Evolutionary conservation across 2,113 vertebrate species (phyloP).

Genomic region (Ibidorhyncha struthersii): DNA sequence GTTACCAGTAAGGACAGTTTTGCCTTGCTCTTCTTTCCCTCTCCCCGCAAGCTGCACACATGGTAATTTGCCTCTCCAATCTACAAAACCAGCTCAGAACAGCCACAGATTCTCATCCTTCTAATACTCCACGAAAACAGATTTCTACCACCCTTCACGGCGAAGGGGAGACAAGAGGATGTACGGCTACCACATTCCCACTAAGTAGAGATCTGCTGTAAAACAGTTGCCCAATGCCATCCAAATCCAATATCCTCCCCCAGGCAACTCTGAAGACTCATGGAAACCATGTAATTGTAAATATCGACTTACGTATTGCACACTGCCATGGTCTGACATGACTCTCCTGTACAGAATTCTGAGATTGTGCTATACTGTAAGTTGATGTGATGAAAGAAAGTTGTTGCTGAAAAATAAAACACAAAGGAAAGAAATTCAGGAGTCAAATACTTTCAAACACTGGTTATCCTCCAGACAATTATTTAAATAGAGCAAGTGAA

Average conservation of each 20-base stretch:
- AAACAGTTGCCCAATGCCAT: neutral
- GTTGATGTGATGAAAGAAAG: slow-evolving; percentile 99
- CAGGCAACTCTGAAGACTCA: neutral
- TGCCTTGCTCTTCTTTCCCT: neutral
- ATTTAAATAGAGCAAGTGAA: slow-evolving; percentile 7
- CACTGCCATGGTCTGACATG: slow-evolving; percentile 96
- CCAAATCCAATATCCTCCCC: neutral
- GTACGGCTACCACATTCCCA: neutral
- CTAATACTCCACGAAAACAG: neutral
- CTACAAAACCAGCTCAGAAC: neutral
- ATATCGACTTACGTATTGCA: slow-evolving; percentile 91
- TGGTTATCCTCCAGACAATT: neutral
- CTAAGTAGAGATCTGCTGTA: neutral
- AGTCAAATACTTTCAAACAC: neutral
- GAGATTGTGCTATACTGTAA: slow-evolving; percentile 99
- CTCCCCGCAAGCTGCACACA: neutral
- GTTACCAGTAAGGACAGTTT: neutral
- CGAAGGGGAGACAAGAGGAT: neutral
- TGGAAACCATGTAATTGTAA: neutral
- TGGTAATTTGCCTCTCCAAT: neutral
- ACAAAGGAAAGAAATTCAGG: neutral
- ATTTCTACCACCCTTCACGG: neutral
- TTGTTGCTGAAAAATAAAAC: slow-evolving; percentile 85
- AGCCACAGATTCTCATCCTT: neutral
- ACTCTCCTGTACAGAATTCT: slow-evolving; percentile 98